Evolutionary conservation across 2,888 invertebrate species (phyloP).

Genomic region (Caenorhabditis panamensis): DNA sequence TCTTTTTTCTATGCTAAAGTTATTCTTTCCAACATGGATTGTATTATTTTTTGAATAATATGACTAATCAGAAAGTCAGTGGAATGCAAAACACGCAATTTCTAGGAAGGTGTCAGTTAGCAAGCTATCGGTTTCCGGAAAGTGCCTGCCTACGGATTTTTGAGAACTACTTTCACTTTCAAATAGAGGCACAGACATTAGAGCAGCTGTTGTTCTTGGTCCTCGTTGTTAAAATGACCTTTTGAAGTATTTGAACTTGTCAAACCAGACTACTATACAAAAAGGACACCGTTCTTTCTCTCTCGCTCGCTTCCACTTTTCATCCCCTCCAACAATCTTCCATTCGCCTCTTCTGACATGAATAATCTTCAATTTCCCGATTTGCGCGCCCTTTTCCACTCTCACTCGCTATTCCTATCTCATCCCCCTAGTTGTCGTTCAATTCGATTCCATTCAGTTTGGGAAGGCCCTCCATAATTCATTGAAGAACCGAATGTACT

Average conservation of each 20-base stretch:
- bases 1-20: neutral
- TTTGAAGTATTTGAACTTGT: no score
- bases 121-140: no score
- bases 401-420: slow-evolving; percentile 19
- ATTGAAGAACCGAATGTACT: slow-evolving; percentile 50
- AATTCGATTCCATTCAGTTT: slow-evolving; percentile 33
- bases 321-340: slow-evolving; percentile 23
- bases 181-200: no score
- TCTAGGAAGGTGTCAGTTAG: neutral
- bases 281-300: slow-evolving; percentile 21
- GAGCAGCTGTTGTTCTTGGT: no score
- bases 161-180: no score
- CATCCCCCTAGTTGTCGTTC: slow-evolving; percentile 16
- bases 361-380: slow-evolving; percentile 55
- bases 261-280: slow-evolving; percentile 22
- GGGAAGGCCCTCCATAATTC: slow-evolving; percentile 41
- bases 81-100: neutral
- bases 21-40: neutral
- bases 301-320: neutral
- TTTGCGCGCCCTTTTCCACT: slow-evolving; percentile 34
- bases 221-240: no score
- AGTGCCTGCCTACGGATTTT: no score
- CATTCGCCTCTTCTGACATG: slow-evolving; percentile 39
- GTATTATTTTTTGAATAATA: neutral
- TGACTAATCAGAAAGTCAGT: neutral